Evolutionary conservation across 2,888 invertebrate genomes (phyloP), one percentile per base, ranked within the genome.

Genomic region (Drosophila dives): DNA sequence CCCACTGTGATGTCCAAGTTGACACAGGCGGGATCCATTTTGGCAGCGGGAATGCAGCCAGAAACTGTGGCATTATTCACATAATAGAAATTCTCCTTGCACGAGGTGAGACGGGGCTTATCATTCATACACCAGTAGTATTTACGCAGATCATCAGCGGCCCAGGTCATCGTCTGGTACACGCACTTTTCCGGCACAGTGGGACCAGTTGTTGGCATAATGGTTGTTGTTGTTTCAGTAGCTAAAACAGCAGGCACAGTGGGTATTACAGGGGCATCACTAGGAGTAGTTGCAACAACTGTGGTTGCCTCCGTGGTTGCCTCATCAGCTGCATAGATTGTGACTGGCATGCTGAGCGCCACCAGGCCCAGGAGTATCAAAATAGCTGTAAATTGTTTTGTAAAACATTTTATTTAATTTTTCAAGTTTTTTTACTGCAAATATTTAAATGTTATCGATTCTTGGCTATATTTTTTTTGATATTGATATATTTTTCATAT

Each of bases 11-110:
- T 8, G 7, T 72, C 53, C 29, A 51, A 6, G 42, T 87, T 89
- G 5, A 81, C 64, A 54, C 86, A 87, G 6, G 33, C 36, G 0
- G 80, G 62, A 38, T 72, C 1, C 68, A 87, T 72, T 23, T 64
- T 8, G 0, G 3, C 12, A 0, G 51, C 54, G 12, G 75, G 68
- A 23, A 89, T 20, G 49, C 86, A 87, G 36, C 86, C 86, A 2
- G 56, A 51, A 3, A 72, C 20, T 6, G 75, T 74, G 7, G 12
- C 56, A 17, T 88, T 87, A 3, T 55, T 66, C 32, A 85, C 77
- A 65, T 50, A 87, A 40, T 74, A 88, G 2, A 0, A n/a, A 6
- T 26, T 63, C 1, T 51, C 20, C 0, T 68, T 58, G 69, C 86
- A 87, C 0, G 23, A 0, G 2, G 40, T 12, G 1, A 2, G 0